Conservation (phyloP, 2,888 invertebrate genomes). For the Drosophila demipolita region DNA sequence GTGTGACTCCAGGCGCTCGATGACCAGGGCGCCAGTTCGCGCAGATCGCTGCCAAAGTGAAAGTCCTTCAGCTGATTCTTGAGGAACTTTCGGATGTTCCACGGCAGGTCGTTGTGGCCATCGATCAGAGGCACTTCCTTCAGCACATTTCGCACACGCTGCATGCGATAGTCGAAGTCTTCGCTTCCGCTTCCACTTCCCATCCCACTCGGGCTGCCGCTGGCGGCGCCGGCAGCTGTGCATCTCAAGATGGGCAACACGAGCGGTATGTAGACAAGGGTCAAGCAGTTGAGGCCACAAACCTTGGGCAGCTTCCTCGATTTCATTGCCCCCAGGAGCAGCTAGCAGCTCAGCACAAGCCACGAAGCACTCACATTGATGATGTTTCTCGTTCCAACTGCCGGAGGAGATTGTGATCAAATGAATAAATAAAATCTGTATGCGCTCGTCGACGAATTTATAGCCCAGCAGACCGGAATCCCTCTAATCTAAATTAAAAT, state of each 20-base stretch:
- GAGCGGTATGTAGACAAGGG: constrained; percentile 84
- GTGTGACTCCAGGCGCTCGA: constrained; percentile 92
- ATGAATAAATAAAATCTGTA: constrained; percentile 4
- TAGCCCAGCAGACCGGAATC: not conserved
- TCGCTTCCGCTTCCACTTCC: constrained; percentile 27
- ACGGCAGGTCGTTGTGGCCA: constrained; percentile 89
- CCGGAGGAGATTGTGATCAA: constrained; percentile 1
- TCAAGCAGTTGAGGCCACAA: constrained; percentile 85
- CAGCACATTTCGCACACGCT: constrained; percentile 87
- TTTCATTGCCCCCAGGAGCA: constrained; percentile 85
- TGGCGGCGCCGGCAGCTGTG: constrained; percentile 62
- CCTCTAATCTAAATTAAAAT: not conserved
- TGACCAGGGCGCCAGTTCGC: constrained; percentile 91
- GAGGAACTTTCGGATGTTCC: constrained; percentile 89
- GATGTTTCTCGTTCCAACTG: constrained; percentile 65
- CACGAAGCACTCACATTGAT: constrained; percentile 82
- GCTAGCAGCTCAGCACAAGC: constrained; percentile 75
- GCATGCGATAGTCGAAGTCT: constrained; percentile 87
- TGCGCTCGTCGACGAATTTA: not conserved
- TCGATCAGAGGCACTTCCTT: constrained; percentile 88
- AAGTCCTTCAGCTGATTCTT: constrained; percentile 88
- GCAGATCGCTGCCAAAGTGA: constrained; percentile 88
- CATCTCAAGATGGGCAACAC: constrained; percentile 83
- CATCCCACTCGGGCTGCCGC: constrained; percentile 65
- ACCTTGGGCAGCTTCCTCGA: constrained; percentile 85